Percentiles rank a stretch among this genome's conserved stretches.
phyloP scores from a whole-genome alignment of 2,888 invertebrate genomes.

The Ceramica pisi region DNA sequence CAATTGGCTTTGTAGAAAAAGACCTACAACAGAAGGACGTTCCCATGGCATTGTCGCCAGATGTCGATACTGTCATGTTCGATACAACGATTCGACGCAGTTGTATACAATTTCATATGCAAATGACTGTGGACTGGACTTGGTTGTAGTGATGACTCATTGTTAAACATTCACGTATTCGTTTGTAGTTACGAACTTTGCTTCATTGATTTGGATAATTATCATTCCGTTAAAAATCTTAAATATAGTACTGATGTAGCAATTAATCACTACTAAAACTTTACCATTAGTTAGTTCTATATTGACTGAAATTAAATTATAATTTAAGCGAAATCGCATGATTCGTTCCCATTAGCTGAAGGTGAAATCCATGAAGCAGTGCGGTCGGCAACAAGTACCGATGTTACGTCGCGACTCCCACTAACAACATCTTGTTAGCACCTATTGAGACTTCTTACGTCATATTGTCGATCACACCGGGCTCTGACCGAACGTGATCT shows the following conservation, averaged over 20 bases:
- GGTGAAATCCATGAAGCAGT: slow-evolving; percentile 80
- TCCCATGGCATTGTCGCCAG: slow-evolving; percentile 74
- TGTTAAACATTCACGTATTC: slow-evolving; percentile 16
- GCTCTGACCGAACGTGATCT: slow-evolving; percentile 77
- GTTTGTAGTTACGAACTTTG: slow-evolving; percentile 10
- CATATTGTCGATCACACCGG: slow-evolving; percentile 76
- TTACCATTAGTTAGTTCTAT: slow-evolving; percentile 49
- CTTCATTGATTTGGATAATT: slow-evolving; percentile 28
- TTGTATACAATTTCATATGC: slow-evolving; percentile 77
- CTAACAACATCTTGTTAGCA: slow-evolving; percentile 84
- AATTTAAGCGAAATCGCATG: slow-evolving; percentile 73
- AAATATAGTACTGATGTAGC: background rate
- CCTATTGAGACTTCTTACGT: slow-evolving; percentile 82
- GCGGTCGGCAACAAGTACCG: slow-evolving; percentile 70
- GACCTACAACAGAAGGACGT: slow-evolving; percentile 68
- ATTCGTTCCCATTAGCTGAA: slow-evolving; percentile 77
- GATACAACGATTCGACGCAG: slow-evolving; percentile 72
- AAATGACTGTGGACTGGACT: slow-evolving; percentile 69
- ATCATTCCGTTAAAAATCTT: background rate
- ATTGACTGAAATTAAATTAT: slow-evolving; percentile 72
- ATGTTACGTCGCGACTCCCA: slow-evolving; percentile 67
- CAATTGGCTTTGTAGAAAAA: slow-evolving; percentile 65
- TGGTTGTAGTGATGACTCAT: slow-evolving; percentile 55
- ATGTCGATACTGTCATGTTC: slow-evolving; percentile 71
- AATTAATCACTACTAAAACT: slow-evolving; percentile 33